Evolutionary conservation across 2,113 vertebrate species (phyloP).

Genomic region (Muntiacus reevesi): DNA sequence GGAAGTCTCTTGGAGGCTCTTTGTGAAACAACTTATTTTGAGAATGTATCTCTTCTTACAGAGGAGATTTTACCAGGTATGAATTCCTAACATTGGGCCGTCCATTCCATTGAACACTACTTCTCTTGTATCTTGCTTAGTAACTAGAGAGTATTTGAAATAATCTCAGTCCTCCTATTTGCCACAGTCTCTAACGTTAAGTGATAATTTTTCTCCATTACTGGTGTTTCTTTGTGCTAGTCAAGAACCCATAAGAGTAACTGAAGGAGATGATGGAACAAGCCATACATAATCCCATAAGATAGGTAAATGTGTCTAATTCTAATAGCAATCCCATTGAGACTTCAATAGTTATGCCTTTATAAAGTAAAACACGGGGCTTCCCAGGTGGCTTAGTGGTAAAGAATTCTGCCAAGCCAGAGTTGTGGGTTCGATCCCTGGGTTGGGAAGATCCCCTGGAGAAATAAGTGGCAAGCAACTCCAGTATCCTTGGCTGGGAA

Average conservation of each 20-base stretch:
- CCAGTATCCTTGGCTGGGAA: neutral
- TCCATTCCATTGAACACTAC: neutral
- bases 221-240: neutral
- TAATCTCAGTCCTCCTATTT: neutral
- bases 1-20: neutral
- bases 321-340: neutral
- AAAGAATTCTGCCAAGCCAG: neutral
- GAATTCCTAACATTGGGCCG: neutral
- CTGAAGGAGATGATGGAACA: neutral
- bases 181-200: neutral
- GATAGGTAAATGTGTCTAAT: neutral
- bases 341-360: neutral
- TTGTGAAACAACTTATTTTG: neutral
- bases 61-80: neutral
- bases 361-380: neutral
- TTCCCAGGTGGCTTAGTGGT: neutral
- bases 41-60: neutral
- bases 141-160: neutral
- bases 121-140: neutral
- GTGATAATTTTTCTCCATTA: neutral
- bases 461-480: neutral
- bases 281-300: neutral
- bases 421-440: neutral
- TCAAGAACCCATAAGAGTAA: neutral
- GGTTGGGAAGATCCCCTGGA: neutral